Conservation (phyloP, 2,888 invertebrate species). For the Macaria liturata region DNA sequence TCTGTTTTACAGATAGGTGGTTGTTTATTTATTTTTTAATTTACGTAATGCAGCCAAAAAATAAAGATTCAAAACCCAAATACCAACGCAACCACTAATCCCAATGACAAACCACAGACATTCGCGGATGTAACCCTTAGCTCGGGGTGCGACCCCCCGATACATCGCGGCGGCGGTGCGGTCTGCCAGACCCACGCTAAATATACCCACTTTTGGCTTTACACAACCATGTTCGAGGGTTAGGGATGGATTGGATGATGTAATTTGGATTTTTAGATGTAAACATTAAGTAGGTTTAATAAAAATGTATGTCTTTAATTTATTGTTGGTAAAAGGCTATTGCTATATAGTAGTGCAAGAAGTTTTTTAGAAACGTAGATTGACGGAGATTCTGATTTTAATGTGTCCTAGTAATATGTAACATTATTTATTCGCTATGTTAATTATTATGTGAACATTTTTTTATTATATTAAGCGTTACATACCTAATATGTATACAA, state of each 20-base stretch:
- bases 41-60: no score
- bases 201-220: constrained; percentile 53
- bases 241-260: constrained; percentile 41
- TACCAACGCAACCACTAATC: constrained; percentile 43
- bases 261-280: constrained; percentile 7
- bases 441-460: no score
- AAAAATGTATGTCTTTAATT: no score
- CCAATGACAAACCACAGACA: constrained; percentile 42
- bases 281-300: no score
- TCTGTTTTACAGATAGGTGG: background rate
- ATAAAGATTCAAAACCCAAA: constrained; percentile 27
- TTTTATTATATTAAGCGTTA: no score
- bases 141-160: constrained; percentile 54
- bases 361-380: no score
- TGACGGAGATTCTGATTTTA: no score
- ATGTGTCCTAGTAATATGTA: no score
- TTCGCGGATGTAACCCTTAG: constrained; percentile 50
- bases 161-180: constrained; percentile 26
- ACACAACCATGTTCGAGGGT: constrained; percentile 24
- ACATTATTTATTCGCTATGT: no score
- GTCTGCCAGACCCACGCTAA: constrained; percentile 30
- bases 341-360: no score
- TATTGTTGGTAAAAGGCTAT: no score
- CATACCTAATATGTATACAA: no score
- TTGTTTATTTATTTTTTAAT: background rate